Evolutionary conservation across 92 coral and sea anemone species (phyloP), one percentile per base, ranked within the genome.

Genomic region (Montipora capitata): DNA sequence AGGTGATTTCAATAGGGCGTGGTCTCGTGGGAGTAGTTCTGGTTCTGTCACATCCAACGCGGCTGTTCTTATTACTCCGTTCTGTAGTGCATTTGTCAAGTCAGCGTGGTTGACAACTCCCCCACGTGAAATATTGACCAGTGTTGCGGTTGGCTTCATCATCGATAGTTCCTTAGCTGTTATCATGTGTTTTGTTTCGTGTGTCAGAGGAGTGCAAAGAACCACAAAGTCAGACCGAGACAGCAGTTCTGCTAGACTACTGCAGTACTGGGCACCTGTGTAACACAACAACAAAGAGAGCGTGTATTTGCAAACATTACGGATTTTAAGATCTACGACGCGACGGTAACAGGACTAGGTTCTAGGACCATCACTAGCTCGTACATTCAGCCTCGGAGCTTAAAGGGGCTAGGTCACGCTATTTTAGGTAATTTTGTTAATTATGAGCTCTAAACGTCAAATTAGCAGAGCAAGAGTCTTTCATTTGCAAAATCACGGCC

Each of bases 21-120:
- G 96, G 68, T 94, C 97, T 68, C 88, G 80, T 18, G 98, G 94
- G n/a, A 95, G 91, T 5, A 97, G 98, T 74, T 94, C 96, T 35
- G 96, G 96, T 10, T 87, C 61, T 40, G 96, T 89, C 9, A 94
- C 96, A 49, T 93, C 96, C 4, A 94, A 71, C 2, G 96, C 96
- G 1, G 98, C 98, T 18, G 89, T 97, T 54, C 80, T 84, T 20
- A 96, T 94, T 1, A 85, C 90, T 62, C 97, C 94, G 40, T 75
- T 85, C 68, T 94, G 79, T 71, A 96, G 71, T n/a, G 98, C 98
- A 48, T 59, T 78, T 40, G 86, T 84, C 86, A 96, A 71, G 78
- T 94, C 98, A 11, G 84, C 87, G 4, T 96, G 94, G 76, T 91
- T 94, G 73, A 96, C 94, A 15, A 96, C 72, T 8, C 82, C 93